Conservation (phyloP, 2,888 invertebrate genomes). For the Aquatica leii region DNA sequence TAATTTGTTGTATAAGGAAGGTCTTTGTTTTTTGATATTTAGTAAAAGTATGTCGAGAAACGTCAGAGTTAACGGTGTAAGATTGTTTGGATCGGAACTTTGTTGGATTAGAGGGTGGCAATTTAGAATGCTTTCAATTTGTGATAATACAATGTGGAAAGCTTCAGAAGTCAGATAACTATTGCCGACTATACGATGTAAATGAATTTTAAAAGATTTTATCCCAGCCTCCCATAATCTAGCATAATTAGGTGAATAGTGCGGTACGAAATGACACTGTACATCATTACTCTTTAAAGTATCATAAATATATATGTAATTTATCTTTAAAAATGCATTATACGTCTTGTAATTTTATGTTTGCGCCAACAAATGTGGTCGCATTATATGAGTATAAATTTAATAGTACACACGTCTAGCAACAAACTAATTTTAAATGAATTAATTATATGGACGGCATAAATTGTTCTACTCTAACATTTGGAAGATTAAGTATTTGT, state of each 20-base stretch:
- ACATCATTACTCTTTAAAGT: neutral
- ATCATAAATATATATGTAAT: too few relatives aligned
- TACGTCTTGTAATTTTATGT: too few relatives aligned
- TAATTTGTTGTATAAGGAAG: neutral
- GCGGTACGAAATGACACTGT: neutral
- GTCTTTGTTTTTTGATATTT: neutral
- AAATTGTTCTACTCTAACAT: too few relatives aligned
- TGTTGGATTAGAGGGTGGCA: conserved; percentile 33
- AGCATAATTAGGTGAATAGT: conserved; percentile 39
- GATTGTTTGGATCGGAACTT: conserved; percentile 36
- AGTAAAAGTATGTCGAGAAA: conserved; percentile 19
- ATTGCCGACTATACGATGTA: conserved; percentile 36
- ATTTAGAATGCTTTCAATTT: conserved; percentile 39
- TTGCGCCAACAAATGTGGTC: too few relatives aligned
- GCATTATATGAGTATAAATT: too few relatives aligned
- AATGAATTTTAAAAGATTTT: conserved; percentile 47
- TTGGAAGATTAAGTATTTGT: too few relatives aligned
- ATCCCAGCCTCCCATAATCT: conserved; percentile 49
- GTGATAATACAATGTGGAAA: conserved; percentile 33
- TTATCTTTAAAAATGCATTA: too few relatives aligned
- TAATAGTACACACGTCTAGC: too few relatives aligned
- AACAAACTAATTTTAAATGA: too few relatives aligned
- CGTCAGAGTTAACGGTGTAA: conserved; percentile 38
- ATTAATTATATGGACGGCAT: too few relatives aligned
- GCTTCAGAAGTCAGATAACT: conserved; percentile 43